Evolutionary conservation across 2,888 invertebrate species (phyloP).

Genomic region (Melieria crassipennis): DNA sequence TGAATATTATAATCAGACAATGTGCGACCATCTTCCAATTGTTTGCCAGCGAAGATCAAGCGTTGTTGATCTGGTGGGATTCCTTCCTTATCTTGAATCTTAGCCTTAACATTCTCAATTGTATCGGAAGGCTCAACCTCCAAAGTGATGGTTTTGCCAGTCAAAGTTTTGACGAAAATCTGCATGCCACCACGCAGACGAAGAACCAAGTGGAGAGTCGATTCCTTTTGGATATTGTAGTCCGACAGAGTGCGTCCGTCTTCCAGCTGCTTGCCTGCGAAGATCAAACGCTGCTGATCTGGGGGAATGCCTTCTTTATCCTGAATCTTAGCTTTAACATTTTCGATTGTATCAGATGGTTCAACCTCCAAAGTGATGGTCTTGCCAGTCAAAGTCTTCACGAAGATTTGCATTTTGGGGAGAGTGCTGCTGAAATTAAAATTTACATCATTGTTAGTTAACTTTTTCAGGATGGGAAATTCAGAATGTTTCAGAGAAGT

Average conservation of each 20-base stretch:
- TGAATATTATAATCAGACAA: constrained; percentile 48
- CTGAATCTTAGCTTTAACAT: constrained; percentile 58
- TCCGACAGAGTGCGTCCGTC: constrained; percentile 88
- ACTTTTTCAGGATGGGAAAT: neutral
- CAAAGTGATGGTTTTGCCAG: constrained; percentile 57
- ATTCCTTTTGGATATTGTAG: constrained; percentile 59
- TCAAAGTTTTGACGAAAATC: constrained; percentile 48
- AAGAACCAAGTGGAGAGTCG: constrained; percentile 73
- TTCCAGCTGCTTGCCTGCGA: constrained; percentile 68
- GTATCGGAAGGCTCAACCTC: constrained; percentile 55
- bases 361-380: constrained; percentile 58
- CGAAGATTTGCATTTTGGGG: constrained; percentile 42
- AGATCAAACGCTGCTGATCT: constrained; percentile 59
- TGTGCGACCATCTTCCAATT: constrained; percentile 57
- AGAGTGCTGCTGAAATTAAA: constrained; percentile 16
- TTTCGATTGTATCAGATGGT: constrained; percentile 57
- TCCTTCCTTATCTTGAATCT: constrained; percentile 60
- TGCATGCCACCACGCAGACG: constrained; percentile 86
- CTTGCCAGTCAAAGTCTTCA: constrained; percentile 56
- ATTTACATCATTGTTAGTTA: neutral
- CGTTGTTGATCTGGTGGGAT: constrained; percentile 60
- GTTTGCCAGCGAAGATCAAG: constrained; percentile 59
- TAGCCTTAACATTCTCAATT: constrained; percentile 53
- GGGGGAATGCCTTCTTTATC: constrained; percentile 60
- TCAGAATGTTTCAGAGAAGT: neutral